Percentiles rank a stretch among this genome's conserved stretches.
These are phyloP conservation scores for Elymnias hypermnestra DNA, from an alignment of 1,140 invertebrate genomes.

Conservation along the genomic window DNA sequence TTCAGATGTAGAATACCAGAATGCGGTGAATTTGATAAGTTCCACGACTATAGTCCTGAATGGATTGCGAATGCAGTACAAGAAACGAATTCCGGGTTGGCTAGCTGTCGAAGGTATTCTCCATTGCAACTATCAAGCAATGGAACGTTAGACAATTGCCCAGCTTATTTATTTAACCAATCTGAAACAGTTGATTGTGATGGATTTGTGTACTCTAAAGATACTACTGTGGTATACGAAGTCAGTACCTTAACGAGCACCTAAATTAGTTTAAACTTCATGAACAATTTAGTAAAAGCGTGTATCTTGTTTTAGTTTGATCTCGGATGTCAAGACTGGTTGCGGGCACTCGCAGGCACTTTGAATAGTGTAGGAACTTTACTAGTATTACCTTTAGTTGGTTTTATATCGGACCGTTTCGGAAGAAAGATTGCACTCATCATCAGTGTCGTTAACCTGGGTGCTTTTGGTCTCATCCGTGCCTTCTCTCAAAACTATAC, in stretches of 20 bases:
- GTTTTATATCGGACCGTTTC: conserved; percentile 79
- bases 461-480: conserved; percentile 78
- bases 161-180: conserved; percentile 35
- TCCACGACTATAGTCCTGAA: conserved; percentile 26
- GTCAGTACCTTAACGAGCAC: conserved; percentile 38
- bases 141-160: conserved; percentile 39
- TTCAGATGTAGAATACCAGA: conserved; percentile 53
- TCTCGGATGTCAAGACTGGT: conserved; percentile 48
- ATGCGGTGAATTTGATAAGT: conserved; percentile 44
- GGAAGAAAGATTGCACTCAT: conserved; percentile 79
- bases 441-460: conserved; percentile 75
- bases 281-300: neutral
- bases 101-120: conserved; percentile 38
- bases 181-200: conserved; percentile 34
- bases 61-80: conserved; percentile 57
- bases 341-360: conserved; percentile 49
- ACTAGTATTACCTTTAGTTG: conserved; percentile 51
- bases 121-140: conserved; percentile 15
- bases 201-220: conserved; percentile 46
- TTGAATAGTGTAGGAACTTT: conserved; percentile 51
- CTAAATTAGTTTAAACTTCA: neutral
- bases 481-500: conserved; percentile 82
- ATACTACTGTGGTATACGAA: conserved; percentile 61
- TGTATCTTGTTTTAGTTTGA: conserved; percentile 36
- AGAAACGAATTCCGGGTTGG: conserved; percentile 24